Evolutionary conservation across 2,888 invertebrate species (phyloP), one percentile per base, ranked within the genome.

Genomic region (Epiperipatus broadwayi): DNA sequence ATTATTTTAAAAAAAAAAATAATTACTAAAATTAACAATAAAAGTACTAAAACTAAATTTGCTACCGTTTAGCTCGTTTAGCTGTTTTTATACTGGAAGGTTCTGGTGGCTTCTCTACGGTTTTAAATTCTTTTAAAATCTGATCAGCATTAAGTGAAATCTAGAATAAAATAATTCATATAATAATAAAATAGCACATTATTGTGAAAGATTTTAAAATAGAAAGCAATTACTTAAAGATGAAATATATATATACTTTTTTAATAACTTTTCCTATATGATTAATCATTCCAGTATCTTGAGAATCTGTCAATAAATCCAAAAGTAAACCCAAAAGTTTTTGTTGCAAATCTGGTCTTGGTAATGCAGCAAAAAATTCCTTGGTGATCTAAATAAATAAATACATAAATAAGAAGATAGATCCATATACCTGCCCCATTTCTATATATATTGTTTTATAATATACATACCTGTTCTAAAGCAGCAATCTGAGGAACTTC

Each of bases 311-410:
- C 16, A 39, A 46, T 2, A 43, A 22, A 19, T 41, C 31, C 19
- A 46, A 12, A 28, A 43, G 37, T 16, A 12, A 21, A n/a, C 31
- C 25, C 33, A 53, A 35, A 18, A 54, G 34, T 28, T 40, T 21
- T 33, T 49, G 48, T 38, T 53, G 50, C 2, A 50, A 38, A 2
- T 41, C 36, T 8, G 40, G 39, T 3, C 45, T 45, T 8, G 50
- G 47, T 10, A 57, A 42, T 4, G 42, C 43, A 7, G 37, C 36
- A 37, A 52, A 54, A 36, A 57, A 49, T 15, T 53, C 50, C 34
- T 48, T 48, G 4, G 44, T 50, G 14, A 54, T 39, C 52, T 52
- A 45, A n/a, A 36, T 19, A 34, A 20, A 20, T 35, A n/a, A n/a
- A n/a, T n/a, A n/a, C n/a, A n/a, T n/a, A n/a, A n/a, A n/a, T n/a